phyloP scores from a whole-genome alignment of 2,113 vertebrate species.

The Syngnathoides biaculeatus region DNA sequence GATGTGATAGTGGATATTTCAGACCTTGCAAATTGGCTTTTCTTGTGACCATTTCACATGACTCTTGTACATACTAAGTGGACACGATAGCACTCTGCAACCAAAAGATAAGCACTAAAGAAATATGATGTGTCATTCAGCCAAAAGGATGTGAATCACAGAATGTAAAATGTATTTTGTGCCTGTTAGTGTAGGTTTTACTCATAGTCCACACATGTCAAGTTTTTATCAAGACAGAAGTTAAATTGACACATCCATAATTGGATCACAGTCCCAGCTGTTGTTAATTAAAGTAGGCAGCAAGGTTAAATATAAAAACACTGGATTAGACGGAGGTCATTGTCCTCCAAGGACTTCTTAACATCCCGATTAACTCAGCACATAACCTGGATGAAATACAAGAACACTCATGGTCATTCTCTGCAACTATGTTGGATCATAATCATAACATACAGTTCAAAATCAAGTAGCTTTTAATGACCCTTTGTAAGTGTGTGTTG shows the following conservation, averaged over 20 bases:
- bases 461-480: not conserved
- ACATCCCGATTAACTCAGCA: constrained; percentile 54
- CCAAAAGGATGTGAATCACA: not conserved
- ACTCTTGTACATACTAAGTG: constrained; percentile 31
- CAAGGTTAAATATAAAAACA: constrained; percentile 47
- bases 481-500: not conserved
- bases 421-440: constrained; percentile 13
- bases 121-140: not conserved
- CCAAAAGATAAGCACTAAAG: not conserved
- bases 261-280: constrained; percentile 29
- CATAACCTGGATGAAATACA: constrained; percentile 54
- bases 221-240: not conserved
- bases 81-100: not conserved
- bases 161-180: not conserved
- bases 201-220: constrained; percentile 10
- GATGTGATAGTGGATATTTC: too few relatives aligned
- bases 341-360: constrained; percentile 47
- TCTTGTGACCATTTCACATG: constrained; percentile 10
- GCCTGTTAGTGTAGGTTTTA: constrained; percentile 4
- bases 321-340: constrained; percentile 51
- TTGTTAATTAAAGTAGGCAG: constrained; percentile 51
- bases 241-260: constrained; percentile 39
- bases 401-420: constrained; percentile 41
- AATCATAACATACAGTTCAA: constrained; percentile 22
- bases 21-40: not conserved